Conservation (phyloP, 2,888 invertebrate species). For the Drosophila neotestacea region DNA sequence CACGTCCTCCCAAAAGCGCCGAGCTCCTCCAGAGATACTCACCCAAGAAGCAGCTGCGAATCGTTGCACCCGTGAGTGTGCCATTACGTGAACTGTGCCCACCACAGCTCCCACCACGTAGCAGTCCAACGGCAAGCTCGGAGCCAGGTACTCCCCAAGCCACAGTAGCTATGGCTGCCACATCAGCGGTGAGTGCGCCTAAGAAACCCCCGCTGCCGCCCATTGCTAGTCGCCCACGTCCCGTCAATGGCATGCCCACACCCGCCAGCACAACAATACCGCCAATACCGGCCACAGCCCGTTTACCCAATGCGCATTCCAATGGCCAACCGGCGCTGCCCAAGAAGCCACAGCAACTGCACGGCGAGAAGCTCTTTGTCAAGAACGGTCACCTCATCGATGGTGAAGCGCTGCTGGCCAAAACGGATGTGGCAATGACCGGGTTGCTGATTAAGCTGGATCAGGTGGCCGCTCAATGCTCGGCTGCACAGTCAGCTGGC, state of each 20-base stretch:
- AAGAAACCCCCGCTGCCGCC: conserved; percentile 91
- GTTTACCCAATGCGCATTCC: conserved; percentile 72
- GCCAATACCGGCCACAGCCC: conserved; percentile 73
- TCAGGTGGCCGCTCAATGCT: conserved; percentile 90
- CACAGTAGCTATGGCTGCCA: background rate
- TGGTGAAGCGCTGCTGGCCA: conserved; percentile 88
- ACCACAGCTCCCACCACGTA: conserved; percentile 83
- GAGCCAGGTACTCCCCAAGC: conserved; percentile 51
- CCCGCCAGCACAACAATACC: conserved; percentile 61
- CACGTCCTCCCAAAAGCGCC: conserved; percentile 89
- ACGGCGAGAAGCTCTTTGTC: conserved; percentile 83
- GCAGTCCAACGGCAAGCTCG: conserved; percentile 56
- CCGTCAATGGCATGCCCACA: conserved; percentile 77
- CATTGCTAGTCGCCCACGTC: conserved; percentile 86
- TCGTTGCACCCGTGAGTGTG: conserved; percentile 42
- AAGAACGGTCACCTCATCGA: conserved; percentile 87
- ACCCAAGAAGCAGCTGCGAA: conserved; percentile 78
- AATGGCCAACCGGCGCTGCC: conserved; percentile 76
- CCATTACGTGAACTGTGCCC: conserved; percentile 57
- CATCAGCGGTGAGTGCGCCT: conserved; percentile 85
- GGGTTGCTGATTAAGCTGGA: conserved; percentile 89
- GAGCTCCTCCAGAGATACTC: conserved; percentile 84
- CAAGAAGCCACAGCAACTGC: conserved; percentile 70
- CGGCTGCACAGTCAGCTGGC: conserved; percentile 90
- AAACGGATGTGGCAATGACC: conserved; percentile 90